Base-by-base conservation (phyloP, 2,888 invertebrate species). In the Drosophila subsilvestris region DNA sequence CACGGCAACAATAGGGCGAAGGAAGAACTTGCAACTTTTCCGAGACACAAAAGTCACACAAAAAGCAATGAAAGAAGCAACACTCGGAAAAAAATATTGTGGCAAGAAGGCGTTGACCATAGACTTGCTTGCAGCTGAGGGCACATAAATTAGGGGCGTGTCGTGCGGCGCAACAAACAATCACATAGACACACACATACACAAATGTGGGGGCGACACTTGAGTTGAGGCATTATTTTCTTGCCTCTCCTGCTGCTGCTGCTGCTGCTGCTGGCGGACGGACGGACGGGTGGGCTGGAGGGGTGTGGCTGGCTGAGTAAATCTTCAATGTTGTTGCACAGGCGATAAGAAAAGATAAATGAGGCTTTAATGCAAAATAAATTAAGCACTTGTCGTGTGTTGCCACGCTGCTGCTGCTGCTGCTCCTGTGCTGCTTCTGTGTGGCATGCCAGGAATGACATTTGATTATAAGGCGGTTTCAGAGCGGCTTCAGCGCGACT, bases 301-400 rank as follows among this genome's bases (percentile, higher is more conserved):
- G 55, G 58, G 62, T 48, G 73, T 65, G 48, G 73, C 60, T 55
- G 68, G 75, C 56, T 74, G 79, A 88, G 85, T 80, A 86, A 86
- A 88, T 86, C 86, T 86, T 80, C 78, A 88, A 76, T 79, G 85
- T 86, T 84, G 87, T 78, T 84, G 88, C 87, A 78, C 75, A 77
- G 75, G 77, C 88, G 85, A 86, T 86, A 86, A 85, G 85, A 79
- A 78, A 85, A 85, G 85, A 85, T 85, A 88, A 85, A 85, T 85
- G 88, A 80, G 86, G 74, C 86, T 83, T 85, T 85, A 85, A 85
- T 85, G 85, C 83, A 86, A 83, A 85, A 85, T 88, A 85, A 85
- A 85, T 85, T 88, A 85, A 86, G 88, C 85, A 80, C 88, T 86
- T 86, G 85, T 79, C 86, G 86, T 77, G 79, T 77, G 75, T 81